phyloP scores from a whole-genome alignment of 2,888 invertebrate species.

The Standfussiana lucernea region DNA sequence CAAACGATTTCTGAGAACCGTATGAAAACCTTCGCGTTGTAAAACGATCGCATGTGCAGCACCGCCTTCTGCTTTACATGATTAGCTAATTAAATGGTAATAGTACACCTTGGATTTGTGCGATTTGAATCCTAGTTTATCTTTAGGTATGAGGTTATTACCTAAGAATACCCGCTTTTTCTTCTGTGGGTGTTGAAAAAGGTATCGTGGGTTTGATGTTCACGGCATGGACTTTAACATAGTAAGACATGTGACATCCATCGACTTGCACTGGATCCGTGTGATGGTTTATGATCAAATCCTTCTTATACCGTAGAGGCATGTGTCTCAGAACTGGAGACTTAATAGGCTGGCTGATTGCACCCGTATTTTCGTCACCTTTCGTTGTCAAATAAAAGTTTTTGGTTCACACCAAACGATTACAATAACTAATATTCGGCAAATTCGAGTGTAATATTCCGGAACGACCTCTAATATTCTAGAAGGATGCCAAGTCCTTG shows the following conservation, averaged over 20 bases:
- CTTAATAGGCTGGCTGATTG: background rate
- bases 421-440: too few relatives aligned
- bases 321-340: too few relatives aligned
- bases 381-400: too few relatives aligned
- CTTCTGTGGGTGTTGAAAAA: background rate
- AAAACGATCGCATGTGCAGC: constrained; percentile 49
- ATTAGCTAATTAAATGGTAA: constrained; percentile 57
- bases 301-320: background rate
- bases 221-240: background rate
- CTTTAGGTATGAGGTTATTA: background rate
- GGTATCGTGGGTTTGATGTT: background rate
- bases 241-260: too few relatives aligned
- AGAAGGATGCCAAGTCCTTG: too few relatives aligned
- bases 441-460: background rate
- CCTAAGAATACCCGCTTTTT: background rate
- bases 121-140: constrained; percentile 14
- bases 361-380: background rate
- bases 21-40: constrained; percentile 16
- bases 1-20: background rate
- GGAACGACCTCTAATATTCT: background rate
- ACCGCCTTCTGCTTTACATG: constrained; percentile 40
- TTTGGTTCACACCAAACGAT: too few relatives aligned
- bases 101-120: constrained; percentile 25
- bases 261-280: background rate
- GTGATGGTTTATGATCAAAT: background rate